These are phyloP conservation scores for Cremastinae sp. DNA, from an alignment of 2,888 invertebrate genomes.

Conservation along the genomic window DNA sequence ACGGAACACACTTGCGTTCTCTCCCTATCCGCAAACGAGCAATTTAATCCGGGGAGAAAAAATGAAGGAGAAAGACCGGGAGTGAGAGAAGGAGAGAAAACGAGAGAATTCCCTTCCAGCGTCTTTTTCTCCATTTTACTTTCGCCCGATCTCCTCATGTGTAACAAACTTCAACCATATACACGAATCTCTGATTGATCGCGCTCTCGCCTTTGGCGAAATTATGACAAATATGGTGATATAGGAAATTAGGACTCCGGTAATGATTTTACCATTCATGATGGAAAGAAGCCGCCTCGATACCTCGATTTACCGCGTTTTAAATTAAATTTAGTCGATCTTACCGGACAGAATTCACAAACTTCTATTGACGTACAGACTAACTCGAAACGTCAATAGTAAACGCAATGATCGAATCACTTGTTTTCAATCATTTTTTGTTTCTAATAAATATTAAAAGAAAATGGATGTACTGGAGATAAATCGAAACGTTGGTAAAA, in stretches of 20 bases:
- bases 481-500: no score
- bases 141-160: constrained; percentile 44
- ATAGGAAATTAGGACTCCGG: constrained; percentile 55
- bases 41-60: constrained; percentile 39
- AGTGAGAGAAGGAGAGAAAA: constrained; percentile 13
- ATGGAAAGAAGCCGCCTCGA: constrained; percentile 47
- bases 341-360: constrained; percentile 25
- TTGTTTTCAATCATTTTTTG: no score
- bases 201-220: constrained; percentile 51
- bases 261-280: constrained; percentile 32
- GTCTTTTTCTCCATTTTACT: constrained; percentile 52
- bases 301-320: constrained; percentile 26
- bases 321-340: constrained; percentile 53
- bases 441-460: no score
- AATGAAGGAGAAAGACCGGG: constrained; percentile 12
- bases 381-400: no score
- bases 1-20: constrained; percentile 22
- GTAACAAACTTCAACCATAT: background rate
- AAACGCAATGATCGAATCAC: no score
- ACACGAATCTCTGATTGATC: constrained; percentile 51
- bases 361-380: constrained; percentile 18
- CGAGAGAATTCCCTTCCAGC: constrained; percentile 5
- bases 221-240: constrained; percentile 57
- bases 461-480: no score
- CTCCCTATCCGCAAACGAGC: constrained; percentile 37